These are phyloP conservation scores for Atta cephalotes DNA, from an alignment of 1,140 invertebrate genomes.

Conservation along the genomic window DNA sequence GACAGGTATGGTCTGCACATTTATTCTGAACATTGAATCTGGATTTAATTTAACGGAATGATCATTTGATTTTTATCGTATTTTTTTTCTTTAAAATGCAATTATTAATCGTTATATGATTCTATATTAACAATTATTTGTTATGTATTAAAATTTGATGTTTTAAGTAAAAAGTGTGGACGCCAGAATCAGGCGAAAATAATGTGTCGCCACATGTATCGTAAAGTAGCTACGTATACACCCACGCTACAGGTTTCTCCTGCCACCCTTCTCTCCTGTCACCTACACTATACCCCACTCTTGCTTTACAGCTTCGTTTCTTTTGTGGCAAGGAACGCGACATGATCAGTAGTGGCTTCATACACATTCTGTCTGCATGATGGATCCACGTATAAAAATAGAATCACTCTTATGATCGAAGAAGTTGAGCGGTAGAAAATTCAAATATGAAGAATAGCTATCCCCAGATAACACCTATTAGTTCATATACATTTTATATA, in stretches of 20 bases:
- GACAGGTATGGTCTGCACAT: not conserved
- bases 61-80: not conserved
- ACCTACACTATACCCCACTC: not conserved
- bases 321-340: not conserved
- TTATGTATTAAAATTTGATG: not conserved
- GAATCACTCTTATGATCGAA: not conserved
- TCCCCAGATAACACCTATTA: no score
- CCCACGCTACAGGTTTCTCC: slow-evolving; percentile 36
- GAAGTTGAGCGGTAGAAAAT: not conserved
- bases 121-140: not conserved
- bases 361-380: not conserved
- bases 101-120: not conserved
- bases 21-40: not conserved
- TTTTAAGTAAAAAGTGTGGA: slow-evolving; percentile 25
- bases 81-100: not conserved
- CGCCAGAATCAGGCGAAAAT: slow-evolving; percentile 26
- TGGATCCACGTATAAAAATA: slow-evolving; percentile 24
- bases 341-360: slow-evolving; percentile 28
- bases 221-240: slow-evolving; percentile 52
- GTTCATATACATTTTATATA: no score
- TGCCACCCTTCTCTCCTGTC: not conserved
- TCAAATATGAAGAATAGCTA: not conserved
- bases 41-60: not conserved
- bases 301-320: slow-evolving; percentile 48
- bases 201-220: slow-evolving; percentile 30